phyloP scores from a whole-genome alignment of 2,113 vertebrate species.

The Syngnathus scovelli region DNA sequence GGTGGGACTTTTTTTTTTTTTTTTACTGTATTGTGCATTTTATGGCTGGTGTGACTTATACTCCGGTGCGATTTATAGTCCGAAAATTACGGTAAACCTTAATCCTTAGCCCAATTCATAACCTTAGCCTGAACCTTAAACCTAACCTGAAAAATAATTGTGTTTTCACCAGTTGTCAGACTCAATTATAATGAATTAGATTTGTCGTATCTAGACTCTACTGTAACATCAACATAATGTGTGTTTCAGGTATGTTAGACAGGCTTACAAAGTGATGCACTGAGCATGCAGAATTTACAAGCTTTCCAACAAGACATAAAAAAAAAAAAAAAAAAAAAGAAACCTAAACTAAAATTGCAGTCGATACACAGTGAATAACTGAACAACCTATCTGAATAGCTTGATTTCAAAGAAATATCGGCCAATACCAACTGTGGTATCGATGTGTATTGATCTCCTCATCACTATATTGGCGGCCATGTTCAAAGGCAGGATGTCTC shows the following conservation, averaged over 20 bases:
- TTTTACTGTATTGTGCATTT: too few relatives aligned
- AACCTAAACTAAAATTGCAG: neutral
- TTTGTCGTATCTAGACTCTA: too few relatives aligned
- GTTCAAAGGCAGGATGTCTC: slow-evolving; percentile 12
- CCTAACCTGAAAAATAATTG: neutral
- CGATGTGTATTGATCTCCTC: neutral
- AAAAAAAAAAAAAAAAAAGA: too few relatives aligned
- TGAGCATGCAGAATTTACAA: too few relatives aligned
- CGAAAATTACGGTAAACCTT: too few relatives aligned
- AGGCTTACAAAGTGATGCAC: neutral
- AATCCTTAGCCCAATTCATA: neutral
- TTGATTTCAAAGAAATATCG: neutral
- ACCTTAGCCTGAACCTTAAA: neutral
- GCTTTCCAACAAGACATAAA: too few relatives aligned
- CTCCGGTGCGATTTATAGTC: too few relatives aligned
- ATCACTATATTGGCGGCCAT: neutral
- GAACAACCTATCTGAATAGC: neutral
- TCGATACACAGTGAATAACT: neutral
- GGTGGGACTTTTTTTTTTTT: too few relatives aligned
- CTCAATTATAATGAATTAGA: too few relatives aligned
- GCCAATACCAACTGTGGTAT: neutral
- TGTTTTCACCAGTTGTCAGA: too few relatives aligned
- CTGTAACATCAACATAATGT: too few relatives aligned
- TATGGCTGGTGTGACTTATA: too few relatives aligned
- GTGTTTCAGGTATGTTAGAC: neutral